Conservation (phyloP, 2,797 vertebrate species). For the Melopsittacus undulatus region DNA sequence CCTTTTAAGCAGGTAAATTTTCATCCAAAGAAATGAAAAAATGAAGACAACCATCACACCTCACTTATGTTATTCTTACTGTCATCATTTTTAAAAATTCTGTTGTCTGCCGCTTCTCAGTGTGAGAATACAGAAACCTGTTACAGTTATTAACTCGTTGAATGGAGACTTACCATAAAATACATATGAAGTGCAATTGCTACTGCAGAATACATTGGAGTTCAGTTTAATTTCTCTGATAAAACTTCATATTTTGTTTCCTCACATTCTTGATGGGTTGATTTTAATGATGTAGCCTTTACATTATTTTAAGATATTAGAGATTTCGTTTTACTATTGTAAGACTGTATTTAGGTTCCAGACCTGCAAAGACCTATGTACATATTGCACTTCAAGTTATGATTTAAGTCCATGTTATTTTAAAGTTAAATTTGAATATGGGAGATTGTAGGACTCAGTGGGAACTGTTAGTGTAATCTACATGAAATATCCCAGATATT, state of each 20-base stretch:
- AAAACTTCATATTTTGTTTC: background rate
- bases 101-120: background rate
- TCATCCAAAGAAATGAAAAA: background rate
- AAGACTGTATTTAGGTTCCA: background rate
- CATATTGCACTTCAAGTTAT: background rate
- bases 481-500: background rate
- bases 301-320: background rate
- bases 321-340: background rate
- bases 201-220: background rate
- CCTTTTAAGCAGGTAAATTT: background rate
- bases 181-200: background rate
- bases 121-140: background rate
- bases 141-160: background rate
- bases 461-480: background rate
- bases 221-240: background rate
- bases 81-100: background rate
- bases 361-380: background rate
- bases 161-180: background rate
- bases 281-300: background rate
- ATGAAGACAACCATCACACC: background rate
- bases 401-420: background rate
- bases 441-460: background rate
- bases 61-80: background rate
- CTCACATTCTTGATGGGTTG: background rate
- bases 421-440: background rate